These are phyloP conservation scores for Lagopus leucura DNA, from an alignment of 2,113 vertebrate genomes.

Conservation along the genomic window DNA sequence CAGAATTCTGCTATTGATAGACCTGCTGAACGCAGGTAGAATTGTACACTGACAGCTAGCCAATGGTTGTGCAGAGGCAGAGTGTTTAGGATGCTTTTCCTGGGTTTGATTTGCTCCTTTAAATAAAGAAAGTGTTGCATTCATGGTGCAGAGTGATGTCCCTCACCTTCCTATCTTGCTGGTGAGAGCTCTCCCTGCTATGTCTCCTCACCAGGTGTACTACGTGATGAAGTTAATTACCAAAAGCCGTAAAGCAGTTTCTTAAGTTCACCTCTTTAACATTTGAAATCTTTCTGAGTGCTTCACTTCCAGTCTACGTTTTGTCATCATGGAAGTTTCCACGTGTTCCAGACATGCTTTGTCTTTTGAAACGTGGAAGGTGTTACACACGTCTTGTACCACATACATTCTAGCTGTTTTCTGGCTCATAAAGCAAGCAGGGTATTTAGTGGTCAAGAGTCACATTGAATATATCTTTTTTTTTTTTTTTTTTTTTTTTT, in stretches of 20 bases:
- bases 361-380: background rate
- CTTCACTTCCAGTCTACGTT: background rate
- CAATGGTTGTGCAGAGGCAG: background rate
- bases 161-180: background rate
- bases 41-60: background rate
- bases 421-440: background rate
- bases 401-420: background rate
- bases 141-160: background rate
- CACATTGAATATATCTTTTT: background rate
- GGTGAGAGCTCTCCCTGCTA: background rate
- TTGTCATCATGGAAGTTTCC: background rate
- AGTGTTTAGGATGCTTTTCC: background rate
- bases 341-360: background rate
- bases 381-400: background rate
- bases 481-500: background rate
- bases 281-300: background rate
- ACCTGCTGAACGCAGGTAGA: background rate
- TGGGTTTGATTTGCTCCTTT: background rate
- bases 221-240: background rate
- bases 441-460: background rate
- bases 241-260: background rate
- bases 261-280: background rate
- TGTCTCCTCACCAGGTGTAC: background rate
- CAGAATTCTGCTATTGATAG: background rate
- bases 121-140: background rate